Percentiles rank a stretch among this genome's conserved stretches.
Evolutionary conservation across 2,797 vertebrate genomes (phyloP).

Genomic region (Darevskia mixta): DNA sequence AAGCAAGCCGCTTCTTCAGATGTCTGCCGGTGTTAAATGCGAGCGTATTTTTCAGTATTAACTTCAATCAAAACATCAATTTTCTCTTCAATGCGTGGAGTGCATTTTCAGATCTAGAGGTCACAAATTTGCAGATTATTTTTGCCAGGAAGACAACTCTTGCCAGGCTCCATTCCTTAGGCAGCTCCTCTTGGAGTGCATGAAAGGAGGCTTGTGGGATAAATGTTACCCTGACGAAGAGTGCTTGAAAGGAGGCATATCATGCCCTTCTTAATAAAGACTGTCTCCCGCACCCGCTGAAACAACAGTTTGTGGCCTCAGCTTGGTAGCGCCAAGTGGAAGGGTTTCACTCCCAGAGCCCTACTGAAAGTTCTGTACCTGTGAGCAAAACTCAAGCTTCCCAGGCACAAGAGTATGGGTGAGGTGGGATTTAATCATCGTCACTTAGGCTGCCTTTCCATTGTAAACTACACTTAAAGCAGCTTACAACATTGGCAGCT

Average conservation of each 20-base stretch:
- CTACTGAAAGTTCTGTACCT: background rate
- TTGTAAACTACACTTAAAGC: too few relatives aligned
- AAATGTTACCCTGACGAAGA: background rate
- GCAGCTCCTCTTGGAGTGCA: background rate
- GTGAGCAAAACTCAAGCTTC: background rate
- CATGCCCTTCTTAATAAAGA: constrained; percentile 1
- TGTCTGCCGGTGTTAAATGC: background rate
- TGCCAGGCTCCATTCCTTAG: background rate
- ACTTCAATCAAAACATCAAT: background rate
- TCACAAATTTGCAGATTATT: constrained; percentile 10
- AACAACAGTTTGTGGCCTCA: background rate
- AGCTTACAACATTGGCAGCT: too few relatives aligned
- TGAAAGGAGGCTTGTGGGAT: background rate
- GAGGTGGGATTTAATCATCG: too few relatives aligned
- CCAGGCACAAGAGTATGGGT: background rate
- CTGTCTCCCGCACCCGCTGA: background rate
- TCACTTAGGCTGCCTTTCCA: too few relatives aligned
- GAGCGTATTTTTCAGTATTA: background rate
- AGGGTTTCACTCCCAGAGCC: background rate
- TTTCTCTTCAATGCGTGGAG: background rate
- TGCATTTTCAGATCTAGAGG: background rate
- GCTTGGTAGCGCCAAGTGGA: too few relatives aligned
- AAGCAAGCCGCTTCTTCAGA: background rate
- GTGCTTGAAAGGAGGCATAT: background rate
- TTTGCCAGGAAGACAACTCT: background rate